Evolutionary conservation across 1,140 invertebrate genomes (phyloP).

Genomic region (Limonius californicus): DNA sequence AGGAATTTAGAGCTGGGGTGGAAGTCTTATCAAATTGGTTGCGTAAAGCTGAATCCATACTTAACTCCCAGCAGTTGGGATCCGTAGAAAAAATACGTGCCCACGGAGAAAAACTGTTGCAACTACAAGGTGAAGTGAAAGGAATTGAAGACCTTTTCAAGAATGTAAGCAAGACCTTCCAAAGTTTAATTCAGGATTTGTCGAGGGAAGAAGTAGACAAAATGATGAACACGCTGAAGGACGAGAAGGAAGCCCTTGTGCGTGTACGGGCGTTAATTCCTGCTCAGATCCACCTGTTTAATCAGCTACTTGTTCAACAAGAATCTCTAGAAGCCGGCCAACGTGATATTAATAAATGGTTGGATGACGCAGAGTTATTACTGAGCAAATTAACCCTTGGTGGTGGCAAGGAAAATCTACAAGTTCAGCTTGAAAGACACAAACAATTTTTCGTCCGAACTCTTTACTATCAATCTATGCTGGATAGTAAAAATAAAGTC

Average conservation of each 20-base stretch:
- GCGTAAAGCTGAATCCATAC: slow-evolving; percentile 65
- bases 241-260: slow-evolving; percentile 83
- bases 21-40: slow-evolving; percentile 77
- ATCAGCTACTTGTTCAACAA: slow-evolving; percentile 84
- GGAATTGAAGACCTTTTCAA: slow-evolving; percentile 87
- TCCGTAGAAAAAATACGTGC: slow-evolving; percentile 72
- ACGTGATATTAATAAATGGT: slow-evolving; percentile 78
- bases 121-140: slow-evolving; percentile 76
- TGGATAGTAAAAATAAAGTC: slow-evolving; percentile 77
- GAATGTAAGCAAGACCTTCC: slow-evolving; percentile 83
- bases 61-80: slow-evolving; percentile 65
- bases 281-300: slow-evolving; percentile 71
- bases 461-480: slow-evolving; percentile 87
- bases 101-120: slow-evolving; percentile 75
- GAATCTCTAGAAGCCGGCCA: slow-evolving; percentile 85
- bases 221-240: slow-evolving; percentile 86
- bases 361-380: slow-evolving; percentile 76
- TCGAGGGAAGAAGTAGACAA: slow-evolving; percentile 83
- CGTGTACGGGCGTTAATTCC: slow-evolving; percentile 76
- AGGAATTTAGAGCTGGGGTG: slow-evolving; percentile 75
- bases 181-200: slow-evolving; percentile 84
- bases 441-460: slow-evolving; percentile 84
- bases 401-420: slow-evolving; percentile 68
- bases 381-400: slow-evolving; percentile 60
- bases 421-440: slow-evolving; percentile 74